phyloP scores from a whole-genome alignment of 2,888 invertebrate species.

The Drosophila cognata region DNA sequence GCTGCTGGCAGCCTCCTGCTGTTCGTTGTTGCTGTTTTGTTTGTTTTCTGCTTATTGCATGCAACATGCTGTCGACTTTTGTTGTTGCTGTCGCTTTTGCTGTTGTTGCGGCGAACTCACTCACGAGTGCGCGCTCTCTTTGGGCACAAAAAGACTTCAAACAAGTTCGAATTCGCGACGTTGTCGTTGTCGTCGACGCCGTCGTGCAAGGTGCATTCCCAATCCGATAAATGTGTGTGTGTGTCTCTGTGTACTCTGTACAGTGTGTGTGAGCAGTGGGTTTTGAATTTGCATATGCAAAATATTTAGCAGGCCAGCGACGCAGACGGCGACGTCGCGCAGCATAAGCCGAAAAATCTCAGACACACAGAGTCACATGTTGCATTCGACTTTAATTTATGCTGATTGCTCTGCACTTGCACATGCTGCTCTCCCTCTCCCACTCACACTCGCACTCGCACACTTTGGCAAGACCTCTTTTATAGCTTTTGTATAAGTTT shows the following conservation, averaged over 20 bases:
- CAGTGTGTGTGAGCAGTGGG: conserved; percentile 1
- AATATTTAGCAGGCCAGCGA: conserved; percentile 63
- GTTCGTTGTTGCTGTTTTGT: conserved; percentile 14
- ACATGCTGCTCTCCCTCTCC: conserved; percentile 27
- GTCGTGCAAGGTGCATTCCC: conserved; percentile 72
- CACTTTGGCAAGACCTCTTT: conserved; percentile 43
- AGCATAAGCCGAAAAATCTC: conserved; percentile 59
- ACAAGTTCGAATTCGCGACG: conserved; percentile 79
- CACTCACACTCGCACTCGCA: conserved; percentile 8
- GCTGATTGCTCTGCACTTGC: conserved; percentile 59
- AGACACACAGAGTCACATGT: conserved; percentile 69
- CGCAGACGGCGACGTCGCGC: conserved; percentile 37
- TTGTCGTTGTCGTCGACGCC: conserved; percentile 51
- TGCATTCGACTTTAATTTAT: conserved; percentile 79
- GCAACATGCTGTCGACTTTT: conserved; percentile 73
- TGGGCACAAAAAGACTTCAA: conserved; percentile 65
- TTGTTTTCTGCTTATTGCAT: conserved; percentile 57
- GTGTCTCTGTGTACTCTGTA: conserved; percentile 13
- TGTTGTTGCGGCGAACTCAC: conserved; percentile 62
- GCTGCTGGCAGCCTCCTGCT: conserved; percentile 30
- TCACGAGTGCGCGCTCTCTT: conserved; percentile 54
- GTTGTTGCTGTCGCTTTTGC: conserved; percentile 42
- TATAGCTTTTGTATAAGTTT: conserved; percentile 69
- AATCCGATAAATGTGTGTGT: conserved; percentile 40
- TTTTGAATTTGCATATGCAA: conserved; percentile 74